A percentile compares a stretch with the other conserved stretches of the same genome.
Evolutionary conservation across 2,797 vertebrate species (phyloP).

Genomic region (Pseudotriccus pelzelni): DNA sequence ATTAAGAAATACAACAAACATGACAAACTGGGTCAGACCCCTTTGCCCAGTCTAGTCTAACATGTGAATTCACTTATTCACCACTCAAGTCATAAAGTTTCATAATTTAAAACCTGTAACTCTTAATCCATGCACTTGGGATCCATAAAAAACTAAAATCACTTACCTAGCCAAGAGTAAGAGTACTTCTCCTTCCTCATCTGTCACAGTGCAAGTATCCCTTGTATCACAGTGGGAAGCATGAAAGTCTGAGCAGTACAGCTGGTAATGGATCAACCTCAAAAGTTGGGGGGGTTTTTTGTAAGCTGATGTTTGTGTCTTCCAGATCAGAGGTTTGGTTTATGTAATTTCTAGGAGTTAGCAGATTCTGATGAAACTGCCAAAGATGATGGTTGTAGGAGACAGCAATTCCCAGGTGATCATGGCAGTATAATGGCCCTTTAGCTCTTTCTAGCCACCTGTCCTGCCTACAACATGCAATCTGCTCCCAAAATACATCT

Average conservation of each 20-base stretch:
- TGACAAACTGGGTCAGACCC: not conserved
- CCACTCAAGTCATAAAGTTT: not conserved
- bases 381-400: not conserved
- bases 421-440: not conserved
- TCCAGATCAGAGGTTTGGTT: not conserved
- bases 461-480: not conserved
- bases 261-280: not conserved
- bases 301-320: not conserved
- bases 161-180: fast-evolving
- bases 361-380: not conserved
- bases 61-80: not conserved
- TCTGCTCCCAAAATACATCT: not conserved
- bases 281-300: not conserved
- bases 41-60: not conserved
- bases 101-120: not conserved
- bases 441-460: not conserved
- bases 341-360: not conserved
- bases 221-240: not conserved
- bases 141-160: not conserved
- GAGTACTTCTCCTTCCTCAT: not conserved
- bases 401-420: not conserved
- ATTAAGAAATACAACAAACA: not conserved
- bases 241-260: not conserved
- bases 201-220: fast-evolving
- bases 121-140: not conserved